Evolutionary conservation across 2,888 invertebrate species (phyloP).

Genomic region (Napeogenes sylphis): DNA sequence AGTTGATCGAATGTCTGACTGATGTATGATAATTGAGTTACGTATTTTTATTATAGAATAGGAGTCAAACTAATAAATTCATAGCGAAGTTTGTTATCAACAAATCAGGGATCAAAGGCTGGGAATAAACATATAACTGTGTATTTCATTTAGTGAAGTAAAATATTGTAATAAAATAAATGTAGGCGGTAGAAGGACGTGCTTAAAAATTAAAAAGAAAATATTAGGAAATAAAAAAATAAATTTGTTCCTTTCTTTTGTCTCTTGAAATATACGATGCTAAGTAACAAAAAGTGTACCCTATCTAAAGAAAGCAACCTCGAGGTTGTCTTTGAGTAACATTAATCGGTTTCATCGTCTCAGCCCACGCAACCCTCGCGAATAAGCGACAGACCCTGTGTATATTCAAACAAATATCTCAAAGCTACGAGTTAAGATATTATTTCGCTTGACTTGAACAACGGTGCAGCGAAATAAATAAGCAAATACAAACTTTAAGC

Average conservation of each 20-base stretch:
- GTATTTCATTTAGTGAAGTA: neutral
- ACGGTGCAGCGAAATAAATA: conserved; percentile 26
- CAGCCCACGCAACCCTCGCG: conserved; percentile 8
- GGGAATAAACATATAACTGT: too few relatives aligned
- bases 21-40: too few relatives aligned
- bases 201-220: conserved; percentile 8
- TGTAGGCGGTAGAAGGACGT: neutral
- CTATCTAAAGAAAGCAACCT: conserved; percentile 57
- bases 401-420: conserved; percentile 8
- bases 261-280: conserved; percentile 59
- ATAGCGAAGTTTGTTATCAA: too few relatives aligned
- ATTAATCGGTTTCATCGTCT: conserved; percentile 63
- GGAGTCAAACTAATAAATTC: too few relatives aligned
- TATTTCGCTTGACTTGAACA: neutral
- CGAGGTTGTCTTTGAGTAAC: conserved; percentile 71
- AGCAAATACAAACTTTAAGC: conserved; percentile 26
- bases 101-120: too few relatives aligned
- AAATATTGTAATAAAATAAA: neutral
- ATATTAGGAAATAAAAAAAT: conserved; percentile 31
- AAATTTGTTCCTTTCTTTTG: conserved; percentile 43
- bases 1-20: too few relatives aligned
- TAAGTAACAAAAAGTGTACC: conserved; percentile 74
- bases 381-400: conserved; percentile 6
- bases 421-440: neutral
- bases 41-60: too few relatives aligned